Evolutionary conservation across 2,888 invertebrate species (phyloP), one percentile per base, ranked within the genome.

Genomic region (Timandra comae): DNA sequence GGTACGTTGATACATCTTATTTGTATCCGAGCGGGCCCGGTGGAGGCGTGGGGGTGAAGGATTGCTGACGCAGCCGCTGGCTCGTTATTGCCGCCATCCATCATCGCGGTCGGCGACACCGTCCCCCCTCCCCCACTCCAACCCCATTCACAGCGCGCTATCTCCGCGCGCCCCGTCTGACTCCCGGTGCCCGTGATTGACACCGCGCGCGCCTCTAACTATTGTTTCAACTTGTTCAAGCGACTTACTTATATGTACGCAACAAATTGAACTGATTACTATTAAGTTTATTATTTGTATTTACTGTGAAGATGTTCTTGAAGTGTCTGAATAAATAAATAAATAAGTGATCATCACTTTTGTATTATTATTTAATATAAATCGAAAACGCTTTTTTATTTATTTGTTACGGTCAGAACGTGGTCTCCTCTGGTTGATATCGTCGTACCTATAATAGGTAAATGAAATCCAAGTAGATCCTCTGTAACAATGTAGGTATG

Each of bases 11-110:
- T 16, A 27, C 7, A 9, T 7, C 30, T n/a, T n/a, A n/a, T n/a
- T n/a, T n/a, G n/a, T n/a, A n/a, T n/a, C 21, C 23, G 12, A 6
- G 29, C 33, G 7, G 19, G 29, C 2, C 36, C 24, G 30, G 7
- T 8, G 22, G 13, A 7, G 12, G 21, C 21, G 27, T 10, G 29
- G 10, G 12, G 7, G 36, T 27, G 22, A 24, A 31, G 42, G 27
- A 38, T 36, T 30, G 41, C 32, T 6, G 16, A 23, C 49, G 51
- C 59, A 62, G 33, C 45, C 42, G 36, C 41, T 40, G 10, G 58
- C 56, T 67, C 68, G 69, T 76, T 78, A 80, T 71, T 70, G 63
- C 63, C 55, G 60, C 55, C 76, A 80, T 80, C 77, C 70, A 80
- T 80, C 80, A 80, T 72, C 64, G 49, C 52, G 56, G 56, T 53